Percentiles rank a stretch among this genome's conserved stretches.
Conservation (phyloP, 1,140 invertebrate genomes). For the Ooceraea biroi region DNA sequence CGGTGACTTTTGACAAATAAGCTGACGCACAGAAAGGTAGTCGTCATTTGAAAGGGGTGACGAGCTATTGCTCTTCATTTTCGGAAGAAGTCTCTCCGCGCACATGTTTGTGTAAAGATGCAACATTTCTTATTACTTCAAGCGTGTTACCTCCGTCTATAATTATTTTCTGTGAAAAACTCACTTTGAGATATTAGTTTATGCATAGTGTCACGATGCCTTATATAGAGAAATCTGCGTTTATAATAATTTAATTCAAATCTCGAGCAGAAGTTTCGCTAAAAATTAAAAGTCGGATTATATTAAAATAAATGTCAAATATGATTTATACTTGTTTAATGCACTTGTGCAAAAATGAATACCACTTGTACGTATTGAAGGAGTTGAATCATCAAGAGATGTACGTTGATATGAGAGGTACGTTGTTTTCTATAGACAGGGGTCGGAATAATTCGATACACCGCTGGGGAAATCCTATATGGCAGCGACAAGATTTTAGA, state of each 20-base stretch:
- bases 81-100: not conserved
- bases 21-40: constrained; percentile 75
- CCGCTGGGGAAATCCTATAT: constrained; percentile 72
- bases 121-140: not conserved
- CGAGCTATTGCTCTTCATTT: constrained; percentile 52
- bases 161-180: not conserved
- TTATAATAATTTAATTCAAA: constrained; percentile 12
- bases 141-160: not conserved
- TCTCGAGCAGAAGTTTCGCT: not conserved
- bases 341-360: too few relatives aligned
- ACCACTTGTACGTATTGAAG: too few relatives aligned
- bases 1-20: constrained; percentile 81
- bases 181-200: not conserved
- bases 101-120: not conserved
- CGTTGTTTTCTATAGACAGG: constrained; percentile 42
- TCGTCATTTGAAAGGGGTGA: constrained; percentile 59
- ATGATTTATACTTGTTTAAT: too few relatives aligned
- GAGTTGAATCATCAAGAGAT: not conserved
- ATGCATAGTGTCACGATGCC: not conserved
- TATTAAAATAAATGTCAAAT: not conserved
- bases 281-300: not conserved
- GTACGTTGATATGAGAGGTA: constrained; percentile 16
- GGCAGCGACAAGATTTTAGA: constrained; percentile 74
- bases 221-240: not conserved
- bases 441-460: constrained; percentile 75